Conservation (phyloP, 2,888 invertebrate species). For the Lymantria dispar region DNA sequence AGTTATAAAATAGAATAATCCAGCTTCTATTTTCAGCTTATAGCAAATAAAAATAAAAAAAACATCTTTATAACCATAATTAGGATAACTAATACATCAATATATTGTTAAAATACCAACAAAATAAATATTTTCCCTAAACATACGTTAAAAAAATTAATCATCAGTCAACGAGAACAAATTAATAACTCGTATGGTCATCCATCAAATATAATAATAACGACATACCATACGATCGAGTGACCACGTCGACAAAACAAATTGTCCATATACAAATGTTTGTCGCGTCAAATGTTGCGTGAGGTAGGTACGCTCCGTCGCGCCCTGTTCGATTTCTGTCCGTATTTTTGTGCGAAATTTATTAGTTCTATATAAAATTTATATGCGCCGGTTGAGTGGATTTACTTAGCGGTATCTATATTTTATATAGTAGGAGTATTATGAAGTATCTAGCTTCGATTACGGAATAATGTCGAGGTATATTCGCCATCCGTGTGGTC, state of each 20-base stretch:
- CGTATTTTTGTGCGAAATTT: conserved; percentile 29
- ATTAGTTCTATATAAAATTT: conserved; percentile 12
- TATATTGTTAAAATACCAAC: no score
- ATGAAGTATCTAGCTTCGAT: no score
- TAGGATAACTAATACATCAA: no score
- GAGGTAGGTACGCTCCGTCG: conserved; percentile 23
- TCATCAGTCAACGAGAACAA: neutral
- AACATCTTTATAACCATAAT: no score
- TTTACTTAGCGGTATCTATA: neutral
- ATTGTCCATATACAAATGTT: conserved; percentile 23
- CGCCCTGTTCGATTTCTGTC: conserved; percentile 26
- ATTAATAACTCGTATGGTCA: neutral
- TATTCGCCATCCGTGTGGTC: no score
- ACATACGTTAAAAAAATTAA: neutral
- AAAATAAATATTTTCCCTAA: neutral
- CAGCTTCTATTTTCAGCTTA: no score
- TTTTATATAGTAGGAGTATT: no score
- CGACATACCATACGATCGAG: conserved; percentile 20
- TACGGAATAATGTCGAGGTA: no score
- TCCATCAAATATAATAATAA: conserved; percentile 16
- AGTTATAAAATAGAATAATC: no score
- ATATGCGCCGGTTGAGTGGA: conserved; percentile 3
- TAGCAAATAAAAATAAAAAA: no score
- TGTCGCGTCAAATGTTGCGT: conserved; percentile 33
- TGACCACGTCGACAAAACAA: conserved; percentile 27